These are phyloP conservation scores for Epizoanthus stellaris DNA, from an alignment of 92 coral and sea anemone species.

Conservation along the genomic window DNA sequence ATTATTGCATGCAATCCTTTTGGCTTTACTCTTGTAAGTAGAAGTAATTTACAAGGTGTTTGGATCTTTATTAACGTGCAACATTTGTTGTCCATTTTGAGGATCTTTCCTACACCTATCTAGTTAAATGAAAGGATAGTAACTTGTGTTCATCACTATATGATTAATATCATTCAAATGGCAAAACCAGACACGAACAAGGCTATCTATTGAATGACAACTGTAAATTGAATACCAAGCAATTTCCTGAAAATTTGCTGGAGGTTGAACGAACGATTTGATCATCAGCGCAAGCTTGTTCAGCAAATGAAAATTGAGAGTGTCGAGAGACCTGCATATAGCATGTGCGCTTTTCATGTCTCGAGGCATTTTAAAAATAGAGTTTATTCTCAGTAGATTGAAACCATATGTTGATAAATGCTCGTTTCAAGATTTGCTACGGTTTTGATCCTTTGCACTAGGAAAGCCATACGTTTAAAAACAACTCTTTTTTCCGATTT, in stretches of 20 bases:
- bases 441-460: neutral
- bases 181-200: neutral
- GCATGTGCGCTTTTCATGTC: slow-evolving; percentile 7
- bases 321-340: neutral
- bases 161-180: neutral
- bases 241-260: neutral
- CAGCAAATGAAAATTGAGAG: neutral
- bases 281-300: neutral
- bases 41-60: too few relatives aligned
- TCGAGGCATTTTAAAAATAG: neutral
- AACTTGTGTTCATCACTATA: neutral
- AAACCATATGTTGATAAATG: slow-evolving; percentile 14
- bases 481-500: too few relatives aligned
- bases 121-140: neutral
- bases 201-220: neutral
- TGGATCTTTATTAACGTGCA: too few relatives aligned
- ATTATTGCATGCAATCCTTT: too few relatives aligned
- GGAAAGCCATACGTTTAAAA: too few relatives aligned
- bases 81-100: too few relatives aligned
- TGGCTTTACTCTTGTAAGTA: too few relatives aligned
- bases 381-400: neutral
- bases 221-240: neutral
- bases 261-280: neutral
- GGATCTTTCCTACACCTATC: too few relatives aligned
- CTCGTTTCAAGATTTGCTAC: neutral